Conservation (phyloP, 2,888 invertebrate species). For the Cordilura impudica region DNA sequence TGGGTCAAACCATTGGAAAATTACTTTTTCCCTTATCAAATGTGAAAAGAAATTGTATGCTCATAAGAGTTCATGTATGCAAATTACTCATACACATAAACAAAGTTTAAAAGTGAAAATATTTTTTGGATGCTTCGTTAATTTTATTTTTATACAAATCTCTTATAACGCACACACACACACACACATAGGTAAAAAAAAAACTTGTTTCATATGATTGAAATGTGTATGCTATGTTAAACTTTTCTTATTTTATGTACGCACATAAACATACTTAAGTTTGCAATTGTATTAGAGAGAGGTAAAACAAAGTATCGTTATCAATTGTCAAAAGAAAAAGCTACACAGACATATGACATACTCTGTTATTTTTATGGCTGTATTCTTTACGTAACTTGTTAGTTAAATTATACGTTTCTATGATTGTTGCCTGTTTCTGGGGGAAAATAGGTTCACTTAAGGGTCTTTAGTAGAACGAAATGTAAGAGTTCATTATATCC, state of each 20-base stretch:
- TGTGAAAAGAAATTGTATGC: neutral
- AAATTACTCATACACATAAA: neutral
- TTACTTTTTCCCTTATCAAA: neutral
- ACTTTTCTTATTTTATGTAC: neutral
- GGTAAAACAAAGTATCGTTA: neutral
- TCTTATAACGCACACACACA: neutral
- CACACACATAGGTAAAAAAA: neutral
- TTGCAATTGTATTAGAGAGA: neutral
- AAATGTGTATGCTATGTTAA: neutral
- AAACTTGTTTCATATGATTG: neutral
- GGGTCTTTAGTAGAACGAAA: too few relatives aligned
- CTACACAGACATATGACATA: too few relatives aligned
- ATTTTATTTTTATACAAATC: slow-evolving; percentile 43
- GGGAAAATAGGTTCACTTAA: too few relatives aligned
- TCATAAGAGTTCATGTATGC: neutral
- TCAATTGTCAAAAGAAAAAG: neutral
- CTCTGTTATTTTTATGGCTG: too few relatives aligned
- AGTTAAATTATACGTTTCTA: neutral
- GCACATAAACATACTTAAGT: neutral
- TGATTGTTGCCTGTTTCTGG: neutral
- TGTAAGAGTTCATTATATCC: too few relatives aligned
- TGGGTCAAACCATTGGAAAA: too few relatives aligned
- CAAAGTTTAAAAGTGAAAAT: slow-evolving; percentile 24
- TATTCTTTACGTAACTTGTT: too few relatives aligned
- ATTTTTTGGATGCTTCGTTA: slow-evolving; percentile 39